Conservation (phyloP, 2,888 invertebrate species). For the Parasteatoda lunata region DNA sequence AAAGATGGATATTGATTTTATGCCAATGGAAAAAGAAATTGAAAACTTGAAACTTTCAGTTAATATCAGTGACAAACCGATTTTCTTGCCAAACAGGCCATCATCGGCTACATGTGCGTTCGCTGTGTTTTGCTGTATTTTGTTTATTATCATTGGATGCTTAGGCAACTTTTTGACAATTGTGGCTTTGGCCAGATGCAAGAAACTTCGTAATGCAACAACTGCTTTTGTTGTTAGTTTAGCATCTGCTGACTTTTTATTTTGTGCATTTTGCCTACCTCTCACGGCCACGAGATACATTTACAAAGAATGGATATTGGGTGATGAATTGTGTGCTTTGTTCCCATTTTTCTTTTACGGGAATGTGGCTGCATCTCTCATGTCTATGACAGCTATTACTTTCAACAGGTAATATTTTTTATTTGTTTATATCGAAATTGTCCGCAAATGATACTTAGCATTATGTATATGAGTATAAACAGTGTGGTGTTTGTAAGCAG, state of each 20-base stretch:
- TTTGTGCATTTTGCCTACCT: conserved; percentile 89
- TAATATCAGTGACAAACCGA: conserved; percentile 14
- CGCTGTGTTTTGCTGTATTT: conserved; percentile 85
- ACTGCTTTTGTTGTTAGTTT: conserved; percentile 93
- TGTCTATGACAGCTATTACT: conserved; percentile 70
- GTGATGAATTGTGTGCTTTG: conserved; percentile 81
- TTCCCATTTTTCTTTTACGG: conserved; percentile 71
- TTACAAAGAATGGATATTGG: conserved; percentile 81
- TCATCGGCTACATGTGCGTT: conserved; percentile 78
- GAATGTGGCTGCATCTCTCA: conserved; percentile 70
- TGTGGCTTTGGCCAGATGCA: conserved; percentile 80
- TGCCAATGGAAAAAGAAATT: not conserved
- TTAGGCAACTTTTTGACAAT: conserved; percentile 70
- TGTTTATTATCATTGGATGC: conserved; percentile 84
- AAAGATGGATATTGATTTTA: not conserved
- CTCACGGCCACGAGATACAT: conserved; percentile 91
- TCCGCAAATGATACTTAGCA: no score
- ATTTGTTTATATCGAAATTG: not conserved
- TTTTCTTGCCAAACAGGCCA: conserved; percentile 36
- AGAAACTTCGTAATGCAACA: conserved; percentile 80
- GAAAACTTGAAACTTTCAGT: not conserved
- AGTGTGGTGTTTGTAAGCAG: no score
- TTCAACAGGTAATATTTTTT: conserved; percentile 70
- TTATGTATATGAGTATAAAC: no score
- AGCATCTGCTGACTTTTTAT: conserved; percentile 90